Evolutionary conservation across 2,113 vertebrate genomes (phyloP), one percentile per base, ranked within the genome.

Genomic region (Oenanthe melanoleuca): DNA sequence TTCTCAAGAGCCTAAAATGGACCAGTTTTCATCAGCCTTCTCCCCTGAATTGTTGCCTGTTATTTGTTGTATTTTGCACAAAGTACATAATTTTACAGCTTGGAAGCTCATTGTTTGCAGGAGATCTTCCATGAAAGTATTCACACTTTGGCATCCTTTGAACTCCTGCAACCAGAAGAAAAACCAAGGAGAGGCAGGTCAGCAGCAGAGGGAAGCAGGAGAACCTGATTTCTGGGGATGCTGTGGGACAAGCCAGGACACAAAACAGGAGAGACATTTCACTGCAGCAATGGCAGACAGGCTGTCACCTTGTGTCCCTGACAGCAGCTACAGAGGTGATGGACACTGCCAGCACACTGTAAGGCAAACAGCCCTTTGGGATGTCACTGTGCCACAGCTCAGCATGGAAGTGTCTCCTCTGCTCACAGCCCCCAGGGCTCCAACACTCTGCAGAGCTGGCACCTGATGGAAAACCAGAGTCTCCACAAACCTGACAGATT

Each of bases 201-300:
- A 80, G 71, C 59, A 91, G 59, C 49, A 47, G 8, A 45, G 57
- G 38, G 75, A 75, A 67, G 28, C 34, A 72, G 49, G 26, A 81
- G 33, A 78, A 49, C 3, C 29, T 23, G 26, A 7, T 24, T 31
- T n/a, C n/a, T 3, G 2, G 14, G 12, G 20, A 33, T 66, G 66
- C 25, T 59, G 29, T 23, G 49, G 31, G 25, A 65, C 26, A 44
- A 44, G 11, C 9, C n/a, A 61, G 60, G 65, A 63, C 37, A 22
- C 33, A 33, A 44, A 71, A 45, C 0, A 0, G 33, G 14, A 67
- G 33, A 38, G 25, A 13, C 0, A 2, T 49, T 66, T n/a, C 49
- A n/a, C 17, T 8, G 1, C 33, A 33, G 63, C 57, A 3, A 1
- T 3, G 21, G 26, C 26, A 79, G 67, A 19, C 47, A 63, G 33